Conservation (phyloP, 2,888 invertebrate species). For the Machimus rusticus region DNA sequence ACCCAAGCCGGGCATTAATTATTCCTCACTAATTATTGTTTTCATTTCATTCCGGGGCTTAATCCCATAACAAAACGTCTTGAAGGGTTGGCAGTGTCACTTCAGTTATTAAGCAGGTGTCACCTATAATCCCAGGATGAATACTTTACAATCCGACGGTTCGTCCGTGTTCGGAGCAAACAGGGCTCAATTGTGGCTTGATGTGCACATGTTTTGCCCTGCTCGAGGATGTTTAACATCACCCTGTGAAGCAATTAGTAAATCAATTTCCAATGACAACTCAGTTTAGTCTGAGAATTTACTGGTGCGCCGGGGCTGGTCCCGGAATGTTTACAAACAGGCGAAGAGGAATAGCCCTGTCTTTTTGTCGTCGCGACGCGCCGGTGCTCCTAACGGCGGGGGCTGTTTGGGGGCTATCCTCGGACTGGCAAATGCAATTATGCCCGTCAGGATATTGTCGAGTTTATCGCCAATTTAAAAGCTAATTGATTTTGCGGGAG, state of each 20-base stretch:
- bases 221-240: constrained; percentile 5
- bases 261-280: constrained; percentile 34
- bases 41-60: not conserved
- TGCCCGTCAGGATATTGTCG: not conserved
- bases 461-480: constrained; percentile 5
- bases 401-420: not conserved
- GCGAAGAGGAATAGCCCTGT: not conserved
- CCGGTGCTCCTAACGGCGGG: not conserved
- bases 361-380: not conserved
- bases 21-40: not conserved
- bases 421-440: not conserved
- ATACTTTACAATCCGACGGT: not conserved
- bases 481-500: not conserved
- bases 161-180: not conserved
- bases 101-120: not conserved
- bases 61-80: not conserved
- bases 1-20: not conserved
- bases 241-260: constrained; percentile 19
- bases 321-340: not conserved
- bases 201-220: not conserved
- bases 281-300: constrained; percentile 30
- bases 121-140: not conserved
- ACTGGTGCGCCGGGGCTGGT: not conserved
- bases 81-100: not conserved
- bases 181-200: not conserved